Percentiles rank a stretch among this genome's conserved stretches.
phyloP scores from a whole-genome alignment of 1,140 invertebrate species.

The Drosophila sp. region DNA sequence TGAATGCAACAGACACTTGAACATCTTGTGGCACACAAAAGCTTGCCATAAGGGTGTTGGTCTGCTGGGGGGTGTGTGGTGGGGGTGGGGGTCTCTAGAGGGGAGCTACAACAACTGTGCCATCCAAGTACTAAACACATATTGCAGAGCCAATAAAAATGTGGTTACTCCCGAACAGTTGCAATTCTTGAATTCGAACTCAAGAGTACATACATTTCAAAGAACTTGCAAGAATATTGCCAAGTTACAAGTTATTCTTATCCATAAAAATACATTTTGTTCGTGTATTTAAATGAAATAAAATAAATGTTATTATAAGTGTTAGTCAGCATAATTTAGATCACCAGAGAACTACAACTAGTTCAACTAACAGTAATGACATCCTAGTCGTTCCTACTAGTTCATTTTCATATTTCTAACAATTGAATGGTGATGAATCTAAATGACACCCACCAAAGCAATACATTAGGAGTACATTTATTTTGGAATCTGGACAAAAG shows the following conservation, averaged over 20 bases:
- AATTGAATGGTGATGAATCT: no score
- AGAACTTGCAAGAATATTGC: background rate
- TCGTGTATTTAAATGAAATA: background rate
- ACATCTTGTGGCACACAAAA: constrained; percentile 11
- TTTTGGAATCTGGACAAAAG: no score
- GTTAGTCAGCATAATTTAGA: no score
- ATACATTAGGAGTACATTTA: no score
- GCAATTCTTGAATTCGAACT: constrained; percentile 12
- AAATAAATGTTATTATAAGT: background rate
- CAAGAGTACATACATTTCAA: background rate
- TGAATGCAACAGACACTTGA: constrained; percentile 18
- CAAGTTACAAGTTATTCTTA: no score
- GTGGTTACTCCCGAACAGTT: constrained; percentile 4
- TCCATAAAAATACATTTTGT: background rate
- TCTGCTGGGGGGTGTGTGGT: background rate
- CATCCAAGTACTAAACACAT: background rate
- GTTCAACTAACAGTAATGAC: no score
- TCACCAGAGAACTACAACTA: no score
- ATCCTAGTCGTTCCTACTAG: no score
- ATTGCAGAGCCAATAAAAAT: constrained; percentile 7
- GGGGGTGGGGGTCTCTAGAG: background rate
- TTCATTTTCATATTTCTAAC: no score
- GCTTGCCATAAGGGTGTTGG: background rate
- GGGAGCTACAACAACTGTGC: background rate
- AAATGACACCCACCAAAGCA: no score